Base-by-base conservation (phyloP, 2,797 vertebrate genomes). In the Bryconaethiops microstoma region DNA sequence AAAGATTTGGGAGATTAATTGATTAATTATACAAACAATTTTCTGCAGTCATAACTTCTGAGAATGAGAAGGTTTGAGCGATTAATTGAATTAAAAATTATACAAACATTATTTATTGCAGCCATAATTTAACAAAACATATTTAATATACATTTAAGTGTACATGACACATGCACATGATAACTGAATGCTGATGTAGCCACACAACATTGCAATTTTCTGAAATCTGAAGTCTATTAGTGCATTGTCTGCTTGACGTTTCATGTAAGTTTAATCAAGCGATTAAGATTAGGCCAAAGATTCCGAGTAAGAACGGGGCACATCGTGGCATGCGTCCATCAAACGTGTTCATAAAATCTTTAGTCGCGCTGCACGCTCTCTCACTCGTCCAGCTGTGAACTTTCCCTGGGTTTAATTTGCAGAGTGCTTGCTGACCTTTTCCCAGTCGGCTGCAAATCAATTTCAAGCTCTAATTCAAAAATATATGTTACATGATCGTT, bases 391-490 rank as follows among this genome's bases (percentile, higher is more conserved):
- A 71, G 64, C 80, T 74, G 80, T 80, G 83, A 84, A 86, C 76
- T 48, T 77, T 81, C 62, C 25, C 55, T 42, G 60, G 69, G 81
- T 86, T 84, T 82, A 76, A 87, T 86, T 86, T 86, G 83, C 82
- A 76, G 74, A 84, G 81, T 85, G 80, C 74, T 54, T 80, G 80
- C 72, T 91, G 91, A 91, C 90, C 91, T 92, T 91, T 91, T 88
- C 79, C 76, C 75, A 73, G 73, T 74, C 39, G 76, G 74, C 80
- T 76, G 85, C 82, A 86, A 87, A 88, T 92, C 83, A 86, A 89
- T 91, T 91, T 90, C 87, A 91, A 90, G 90, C 87, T 91, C 89
- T 83, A 87, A 83, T 89, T 91, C 82, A 87, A 87, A 88, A 84
- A 83, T 84, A 83, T 85, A 69, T 57, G 80, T 87, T 79, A 90